Conservation (phyloP, 2,888 invertebrate species). For the Elmis aenea region DNA sequence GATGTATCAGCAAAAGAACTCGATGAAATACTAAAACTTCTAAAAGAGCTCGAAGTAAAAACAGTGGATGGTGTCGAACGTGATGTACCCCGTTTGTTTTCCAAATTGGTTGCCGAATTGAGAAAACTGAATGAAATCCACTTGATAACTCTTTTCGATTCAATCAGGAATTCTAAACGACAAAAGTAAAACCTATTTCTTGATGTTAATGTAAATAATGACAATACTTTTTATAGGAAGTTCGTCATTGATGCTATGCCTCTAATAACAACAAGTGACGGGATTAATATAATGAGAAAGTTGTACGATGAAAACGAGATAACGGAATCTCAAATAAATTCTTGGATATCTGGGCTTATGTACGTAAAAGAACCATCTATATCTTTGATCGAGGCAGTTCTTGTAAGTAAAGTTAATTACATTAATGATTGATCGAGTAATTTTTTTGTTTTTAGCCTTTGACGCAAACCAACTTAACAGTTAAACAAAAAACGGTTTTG, state of each 20-base stretch:
- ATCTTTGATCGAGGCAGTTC: constrained; percentile 18
- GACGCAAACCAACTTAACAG: constrained; percentile 4
- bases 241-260: constrained; percentile 26
- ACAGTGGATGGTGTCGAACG: constrained; percentile 22
- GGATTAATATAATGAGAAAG: constrained; percentile 22
- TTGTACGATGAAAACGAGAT: constrained; percentile 18
- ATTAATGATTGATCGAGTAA: neutral
- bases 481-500: constrained; percentile 20
- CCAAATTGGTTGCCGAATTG: constrained; percentile 17
- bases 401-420: constrained; percentile 20
- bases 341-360: constrained; percentile 23
- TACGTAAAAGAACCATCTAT: constrained; percentile 21
- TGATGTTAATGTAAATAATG: constrained; percentile 3
- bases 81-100: constrained; percentile 23
- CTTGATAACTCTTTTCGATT: constrained; percentile 15
- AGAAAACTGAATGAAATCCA: constrained; percentile 9
- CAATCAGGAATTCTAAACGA: constrained; percentile 9
- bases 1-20: neutral
- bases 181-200: constrained; percentile 18
- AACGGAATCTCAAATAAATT: constrained; percentile 20
- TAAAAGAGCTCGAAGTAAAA: constrained; percentile 18
- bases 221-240: constrained; percentile 10
- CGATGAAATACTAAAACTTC: constrained; percentile 1
- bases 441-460: constrained; percentile 14
- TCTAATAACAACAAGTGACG: constrained; percentile 19